Base-by-base conservation (phyloP, 2,113 vertebrate species). In the Vicugna pacos region DNA sequence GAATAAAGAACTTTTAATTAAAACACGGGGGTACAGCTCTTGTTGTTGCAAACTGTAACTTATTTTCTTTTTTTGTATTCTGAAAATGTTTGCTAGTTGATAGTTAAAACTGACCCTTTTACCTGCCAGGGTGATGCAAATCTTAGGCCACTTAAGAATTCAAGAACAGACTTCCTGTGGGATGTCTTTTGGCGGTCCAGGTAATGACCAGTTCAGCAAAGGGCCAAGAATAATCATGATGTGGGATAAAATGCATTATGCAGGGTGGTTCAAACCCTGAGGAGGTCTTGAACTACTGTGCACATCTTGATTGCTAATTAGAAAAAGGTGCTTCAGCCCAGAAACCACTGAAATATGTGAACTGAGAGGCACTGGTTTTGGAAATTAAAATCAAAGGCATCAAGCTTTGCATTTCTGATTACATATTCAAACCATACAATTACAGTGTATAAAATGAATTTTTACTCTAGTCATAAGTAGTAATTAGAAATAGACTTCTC, bases 401-500 rank as follows among this genome's bases (percentile, higher is more conserved):
- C 84, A 42, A 95, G 58, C 79, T 97, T 95, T 95, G 64, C 93
- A 94, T 95, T 80, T 86, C 91, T 94, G 83, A 96, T 96, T 90
- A 87, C 93, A 92, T 79, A 96, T 90, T 94, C 69, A 90, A 83
- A 90, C 70, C 80, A 92, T 69, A 92, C 79, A 90, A 79, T 96
- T 95, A 95, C 69, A 96, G 91, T 50, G 69, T 87, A 73, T 96
- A 92, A 95, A 96, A 92, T 96, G n/a, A 82, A 95, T 96, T 92
- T 97, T 93, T 94, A 87, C 75, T 92, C 42, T 92, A 96, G 91
- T 92, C 52, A 20, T 77, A 92, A 94, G 93, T 95, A 95, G 84
- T 94, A 92, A 92, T 96, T 96, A 96, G 93, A 90, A 62, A 54
- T 35, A 92, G 75, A 72, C 75, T 83, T 96, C 92, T 65, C 93